Conservation (phyloP, 2,113 vertebrate genomes). For the Caracal caracal region DNA sequence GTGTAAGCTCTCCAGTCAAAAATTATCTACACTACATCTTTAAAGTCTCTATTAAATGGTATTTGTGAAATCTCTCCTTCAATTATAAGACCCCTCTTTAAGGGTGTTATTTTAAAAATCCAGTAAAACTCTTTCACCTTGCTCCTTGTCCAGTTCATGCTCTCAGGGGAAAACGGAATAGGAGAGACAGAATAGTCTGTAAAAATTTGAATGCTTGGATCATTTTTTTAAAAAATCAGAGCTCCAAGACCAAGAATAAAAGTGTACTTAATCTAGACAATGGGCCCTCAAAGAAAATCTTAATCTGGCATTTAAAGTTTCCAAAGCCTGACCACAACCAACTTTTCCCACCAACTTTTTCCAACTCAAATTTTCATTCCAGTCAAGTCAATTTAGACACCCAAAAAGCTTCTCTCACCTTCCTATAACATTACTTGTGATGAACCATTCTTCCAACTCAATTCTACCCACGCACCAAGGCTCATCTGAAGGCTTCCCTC, state of each 20-base stretch:
- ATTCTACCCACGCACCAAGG: background rate
- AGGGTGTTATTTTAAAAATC: background rate
- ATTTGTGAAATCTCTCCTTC: constrained; percentile 11
- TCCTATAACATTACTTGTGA: background rate
- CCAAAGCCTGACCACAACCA: background rate
- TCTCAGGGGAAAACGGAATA: background rate
- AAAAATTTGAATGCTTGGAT: background rate
- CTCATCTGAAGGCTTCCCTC: background rate
- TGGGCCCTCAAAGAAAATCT: background rate
- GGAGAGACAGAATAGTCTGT: background rate
- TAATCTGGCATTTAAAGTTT: background rate
- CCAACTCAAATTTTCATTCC: background rate
- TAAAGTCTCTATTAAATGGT: constrained; percentile 31
- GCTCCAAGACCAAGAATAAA: background rate
- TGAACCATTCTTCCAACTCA: background rate
- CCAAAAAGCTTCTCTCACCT: background rate
- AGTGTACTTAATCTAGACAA: background rate
- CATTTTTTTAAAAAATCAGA: background rate
- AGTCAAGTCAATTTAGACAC: background rate
- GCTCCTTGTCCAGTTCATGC: background rate
- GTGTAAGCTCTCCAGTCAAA: constrained; percentile 10
- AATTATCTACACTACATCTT: background rate
- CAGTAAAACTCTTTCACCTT: background rate
- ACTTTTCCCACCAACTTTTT: background rate
- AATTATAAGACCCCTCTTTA: background rate